Evolutionary conservation across 2,113 vertebrate species (phyloP).

Genomic region (Pontoporia blainvillei): DNA sequence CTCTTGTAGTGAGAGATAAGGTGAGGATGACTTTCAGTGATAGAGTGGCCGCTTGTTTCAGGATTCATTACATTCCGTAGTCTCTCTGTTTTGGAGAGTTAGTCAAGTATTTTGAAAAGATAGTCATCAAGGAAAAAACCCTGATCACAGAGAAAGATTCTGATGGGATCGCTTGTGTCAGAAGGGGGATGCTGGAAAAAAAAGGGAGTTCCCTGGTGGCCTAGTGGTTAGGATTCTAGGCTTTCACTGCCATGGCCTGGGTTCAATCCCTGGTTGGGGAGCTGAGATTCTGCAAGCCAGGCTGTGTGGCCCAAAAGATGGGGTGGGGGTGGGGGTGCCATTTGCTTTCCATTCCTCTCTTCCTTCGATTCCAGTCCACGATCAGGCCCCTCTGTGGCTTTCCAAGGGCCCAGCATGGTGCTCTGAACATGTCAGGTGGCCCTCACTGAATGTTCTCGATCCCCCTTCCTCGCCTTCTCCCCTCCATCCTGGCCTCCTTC

Average conservation of each 20-base stretch:
- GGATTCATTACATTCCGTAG: neutral
- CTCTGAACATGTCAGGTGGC: neutral
- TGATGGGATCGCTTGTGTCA: neutral
- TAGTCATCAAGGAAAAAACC: neutral
- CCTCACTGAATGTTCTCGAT: neutral
- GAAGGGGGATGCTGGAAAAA: neutral
- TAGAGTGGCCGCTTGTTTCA: neutral
- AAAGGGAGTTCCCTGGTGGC: neutral
- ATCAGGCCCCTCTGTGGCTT: neutral
- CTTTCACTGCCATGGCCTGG: neutral
- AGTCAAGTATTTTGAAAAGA: conserved; percentile 2
- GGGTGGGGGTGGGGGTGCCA: neutral
- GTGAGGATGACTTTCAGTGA: neutral
- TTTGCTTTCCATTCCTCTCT: neutral
- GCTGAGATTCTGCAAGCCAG: neutral
- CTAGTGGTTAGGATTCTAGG: neutral
- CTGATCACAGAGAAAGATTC: neutral
- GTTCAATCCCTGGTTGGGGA: neutral
- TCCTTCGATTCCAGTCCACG: neutral
- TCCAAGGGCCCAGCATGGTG: no score
- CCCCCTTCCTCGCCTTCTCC: neutral
- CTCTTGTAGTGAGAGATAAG: neutral
- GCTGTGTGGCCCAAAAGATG: neutral
- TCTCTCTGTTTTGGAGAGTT: neutral
- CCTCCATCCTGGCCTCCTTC: neutral